Conservation (phyloP, 2,113 vertebrate genomes). For the Nothoprocta pentlandii region DNA sequence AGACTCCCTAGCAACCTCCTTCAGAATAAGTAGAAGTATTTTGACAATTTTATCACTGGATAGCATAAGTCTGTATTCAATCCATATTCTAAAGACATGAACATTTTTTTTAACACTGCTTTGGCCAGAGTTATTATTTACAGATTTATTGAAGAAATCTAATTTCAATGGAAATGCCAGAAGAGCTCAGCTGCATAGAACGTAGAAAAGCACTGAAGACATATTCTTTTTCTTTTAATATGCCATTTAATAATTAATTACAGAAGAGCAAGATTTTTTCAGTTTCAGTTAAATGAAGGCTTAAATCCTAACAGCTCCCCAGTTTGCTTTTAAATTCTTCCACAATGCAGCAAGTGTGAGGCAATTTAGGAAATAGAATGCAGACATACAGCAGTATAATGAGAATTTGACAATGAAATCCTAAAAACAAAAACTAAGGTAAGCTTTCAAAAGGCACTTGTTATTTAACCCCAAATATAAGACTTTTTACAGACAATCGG, state of each 20-base stretch:
- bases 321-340: neutral
- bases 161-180: neutral
- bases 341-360: neutral
- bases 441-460: neutral
- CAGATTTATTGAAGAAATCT: neutral
- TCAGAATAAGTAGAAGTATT: neutral
- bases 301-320: neutral
- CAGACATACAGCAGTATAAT: rapidly evolving
- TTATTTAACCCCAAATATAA: neutral
- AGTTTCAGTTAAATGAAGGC: neutral
- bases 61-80: neutral
- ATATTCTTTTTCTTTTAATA: neutral
- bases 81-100: neutral
- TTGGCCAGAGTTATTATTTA: neutral
- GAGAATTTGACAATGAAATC: neutral
- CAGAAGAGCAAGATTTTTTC: neutral
- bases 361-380: neutral
- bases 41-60: neutral
- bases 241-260: neutral
- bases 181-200: neutral
- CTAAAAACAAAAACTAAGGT: neutral
- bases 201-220: neutral
- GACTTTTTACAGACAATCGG: neutral
- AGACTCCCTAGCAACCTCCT: neutral
- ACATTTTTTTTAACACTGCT: neutral